These are phyloP conservation scores for Colossoma macropomum DNA, from an alignment of 2,113 vertebrate genomes.

Conservation along the genomic window DNA sequence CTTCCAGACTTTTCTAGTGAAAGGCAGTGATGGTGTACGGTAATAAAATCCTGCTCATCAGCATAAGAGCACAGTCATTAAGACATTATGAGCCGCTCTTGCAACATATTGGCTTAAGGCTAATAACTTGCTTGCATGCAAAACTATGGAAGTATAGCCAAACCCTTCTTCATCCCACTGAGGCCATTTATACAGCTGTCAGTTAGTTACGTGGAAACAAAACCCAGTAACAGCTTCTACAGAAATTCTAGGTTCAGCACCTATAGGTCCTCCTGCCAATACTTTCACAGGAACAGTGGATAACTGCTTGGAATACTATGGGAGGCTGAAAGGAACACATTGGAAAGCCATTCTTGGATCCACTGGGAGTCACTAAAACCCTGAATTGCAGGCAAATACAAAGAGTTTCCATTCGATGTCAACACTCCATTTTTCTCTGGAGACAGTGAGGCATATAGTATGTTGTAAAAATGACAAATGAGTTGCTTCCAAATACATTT, in stretches of 20 bases:
- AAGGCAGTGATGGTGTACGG: not conserved
- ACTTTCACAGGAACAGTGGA: conserved; percentile 31
- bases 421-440: not conserved
- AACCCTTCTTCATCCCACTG: not conserved
- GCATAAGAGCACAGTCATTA: conserved; percentile 31
- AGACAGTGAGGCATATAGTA: not conserved
- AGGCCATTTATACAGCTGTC: not conserved
- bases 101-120: conserved; percentile 1
- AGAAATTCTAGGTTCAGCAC: conserved; percentile 60
- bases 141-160: not conserved
- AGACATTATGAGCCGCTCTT: conserved; percentile 29
- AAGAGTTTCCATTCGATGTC: conserved; percentile 22
- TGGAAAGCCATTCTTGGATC: conserved; percentile 21
- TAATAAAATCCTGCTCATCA: conserved; percentile 33
- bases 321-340: conserved; percentile 4
- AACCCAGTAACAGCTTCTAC: conserved; percentile 59
- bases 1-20: conserved; percentile 24
- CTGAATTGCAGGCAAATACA: not conserved
- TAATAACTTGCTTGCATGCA: conserved; percentile 14
- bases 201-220: conserved; percentile 41
- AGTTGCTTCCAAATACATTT: conserved; percentile 11
- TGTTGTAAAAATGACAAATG: not conserved
- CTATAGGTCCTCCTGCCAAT: conserved; percentile 55
- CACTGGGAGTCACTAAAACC: conserved; percentile 15
- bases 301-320: conserved; percentile 4